Conservation (phyloP, 2,888 invertebrate genomes). For the Polylopha cassiicola region DNA sequence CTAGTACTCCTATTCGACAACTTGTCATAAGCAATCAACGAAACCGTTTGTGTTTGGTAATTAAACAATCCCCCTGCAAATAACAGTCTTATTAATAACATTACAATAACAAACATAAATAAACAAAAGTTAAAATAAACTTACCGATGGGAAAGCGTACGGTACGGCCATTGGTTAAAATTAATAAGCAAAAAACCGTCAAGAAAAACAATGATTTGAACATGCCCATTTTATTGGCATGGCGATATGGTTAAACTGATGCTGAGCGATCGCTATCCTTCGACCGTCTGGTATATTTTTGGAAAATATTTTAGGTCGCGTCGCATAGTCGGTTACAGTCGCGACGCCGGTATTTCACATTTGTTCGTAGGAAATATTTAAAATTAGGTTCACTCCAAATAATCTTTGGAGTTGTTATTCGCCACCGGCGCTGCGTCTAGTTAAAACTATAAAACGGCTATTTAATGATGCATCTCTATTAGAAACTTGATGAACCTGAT, state of each 20-base stretch:
- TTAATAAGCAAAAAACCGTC: slow-evolving; percentile 5
- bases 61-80: slow-evolving; percentile 73
- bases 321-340: slow-evolving; percentile 32
- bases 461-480: too few species aligned
- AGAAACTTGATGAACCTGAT: too few species aligned
- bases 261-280: slow-evolving; percentile 47
- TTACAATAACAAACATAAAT: slow-evolving; percentile 23
- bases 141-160: slow-evolving; percentile 56
- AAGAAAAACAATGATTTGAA: slow-evolving; percentile 13
- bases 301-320: slow-evolving; percentile 72
- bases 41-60: too few species aligned
- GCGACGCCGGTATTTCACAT: slow-evolving; percentile 27
- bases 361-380: slow-evolving; percentile 20
- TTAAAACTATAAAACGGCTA: too few species aligned
- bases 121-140: slow-evolving; percentile 21
- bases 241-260: slow-evolving; percentile 35
- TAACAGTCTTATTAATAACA: background rate
- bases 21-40: slow-evolving; percentile 24
- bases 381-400: slow-evolving; percentile 7
- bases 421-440: too few species aligned
- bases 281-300: slow-evolving; percentile 68
- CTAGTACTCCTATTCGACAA: slow-evolving; percentile 45
- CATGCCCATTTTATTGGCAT: slow-evolving; percentile 6
- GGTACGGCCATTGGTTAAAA: slow-evolving; percentile 24
- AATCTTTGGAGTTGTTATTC: too few species aligned